Base-by-base conservation (phyloP, 2,888 invertebrate species). In the Coelopa pilipes region DNA sequence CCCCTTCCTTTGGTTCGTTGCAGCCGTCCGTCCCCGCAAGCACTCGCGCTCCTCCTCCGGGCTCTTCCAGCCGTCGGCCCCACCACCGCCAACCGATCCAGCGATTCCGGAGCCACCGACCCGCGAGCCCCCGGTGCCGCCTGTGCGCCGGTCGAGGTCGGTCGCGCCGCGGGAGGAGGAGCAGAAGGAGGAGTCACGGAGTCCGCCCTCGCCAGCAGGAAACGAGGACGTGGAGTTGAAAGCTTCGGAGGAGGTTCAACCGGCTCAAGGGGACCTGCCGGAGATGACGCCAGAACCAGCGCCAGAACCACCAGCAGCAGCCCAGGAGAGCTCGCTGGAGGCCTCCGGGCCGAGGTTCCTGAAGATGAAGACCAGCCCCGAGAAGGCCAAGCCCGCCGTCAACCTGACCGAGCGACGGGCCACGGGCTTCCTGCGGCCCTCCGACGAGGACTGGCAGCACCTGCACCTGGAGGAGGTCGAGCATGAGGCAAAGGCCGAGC, bases 21-120 rank as follows among this genome's bases (percentile, higher is more conserved):
- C 34, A 70, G 70, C 70, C 55, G 17, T 60, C 24, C 49, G 49
- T 4, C 60, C 10, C 7, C 7, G 47, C 21, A 57, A 69, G 13
- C 47, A 59, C 11, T 69, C 69, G 4, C 45, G 19, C 15, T 59
- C 19, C 45, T 46, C 57, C 19, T 59, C 69, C n/a, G 57, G 11
- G 7, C 59, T 55, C 17, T 69, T 69, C 50, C 62, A 77, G 17
- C 79, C 80, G 11, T 75, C 80, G 12, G 62, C 72, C 19, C 74
- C 78, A 46, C 72, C 77, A 0, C 10, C 74, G 34, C 34, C 4
- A 34, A 34, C 4, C 34, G 34, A 2, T 34, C 7, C 34, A 34
- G 7, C 34, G 7, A 34, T 34, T 34, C 34, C 34, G 2, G 34
- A 34, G 4, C 74, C 78, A n/a, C 72, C 78, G 0, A 10, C 73